Evolutionary conservation across 2,797 vertebrate species (phyloP), one percentile per base, ranked within the genome.

Genomic region (Hafferia zeledoni): DNA sequence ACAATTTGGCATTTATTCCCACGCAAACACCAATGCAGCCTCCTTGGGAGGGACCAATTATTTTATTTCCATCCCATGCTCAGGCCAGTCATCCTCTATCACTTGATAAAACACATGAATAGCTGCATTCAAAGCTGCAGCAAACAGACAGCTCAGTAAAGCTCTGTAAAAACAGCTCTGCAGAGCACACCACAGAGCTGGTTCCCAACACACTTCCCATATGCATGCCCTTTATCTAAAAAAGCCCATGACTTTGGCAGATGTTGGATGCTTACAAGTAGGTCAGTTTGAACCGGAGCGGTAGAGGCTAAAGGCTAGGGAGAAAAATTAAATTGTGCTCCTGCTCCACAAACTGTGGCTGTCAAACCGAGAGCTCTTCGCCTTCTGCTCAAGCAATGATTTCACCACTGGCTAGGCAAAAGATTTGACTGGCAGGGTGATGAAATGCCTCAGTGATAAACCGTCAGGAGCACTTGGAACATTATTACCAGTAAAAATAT

Each of bases 221-320:
- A 59, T 68, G 79, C 59, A 55, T 6, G 33, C 11, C 56, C 82
- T 63, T 63, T 90, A 88, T 93, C 86, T 69, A 68, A 87, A 87
- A 85, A 8, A 80, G 88, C 52, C 94, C 31, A 17, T 61, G 96
- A 90, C 87, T 91, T 83, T 31, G 59, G 91, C 94, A 96, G 92
- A 95, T 95, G 96, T 86, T 78, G 93, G 69, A 70, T 87, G 90
- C 79, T 82, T 59, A 44, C 96, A 97, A 93, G 87, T 94, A 96
- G 97, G 97, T 97, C 97, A 97, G 78, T 67, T 49, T 47, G 81
- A 93, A 94, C 59, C 4, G 2, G 44, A 94, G 87, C 1, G 7
- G 85, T 41, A 0, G 1, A 95, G 94, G 93, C 90, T 94, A 95
- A 96, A 97, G 93, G 87, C 87, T 57, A 37, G 67, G 68, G 30